A percentile compares a stretch with the other conserved stretches of the same genome.
These are phyloP conservation scores for Drosophila barbarae DNA, from an alignment of 2,888 invertebrate species.

Conservation along the genomic window DNA sequence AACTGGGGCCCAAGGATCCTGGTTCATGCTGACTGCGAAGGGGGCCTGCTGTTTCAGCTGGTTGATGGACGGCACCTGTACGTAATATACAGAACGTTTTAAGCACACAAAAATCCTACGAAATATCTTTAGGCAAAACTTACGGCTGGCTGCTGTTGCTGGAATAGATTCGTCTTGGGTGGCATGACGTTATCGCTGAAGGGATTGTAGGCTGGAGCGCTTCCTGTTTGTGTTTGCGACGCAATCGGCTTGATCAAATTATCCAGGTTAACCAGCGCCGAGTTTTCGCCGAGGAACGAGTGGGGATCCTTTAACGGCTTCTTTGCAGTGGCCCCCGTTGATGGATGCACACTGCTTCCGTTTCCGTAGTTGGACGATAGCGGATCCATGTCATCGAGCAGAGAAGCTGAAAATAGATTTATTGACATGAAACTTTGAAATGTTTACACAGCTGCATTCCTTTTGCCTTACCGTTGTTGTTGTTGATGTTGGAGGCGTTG, in stretches of 20 bases:
- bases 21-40: conserved; percentile 79
- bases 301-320: conserved; percentile 90
- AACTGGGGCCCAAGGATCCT: conserved; percentile 80
- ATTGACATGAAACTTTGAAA: not conserved
- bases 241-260: conserved; percentile 88
- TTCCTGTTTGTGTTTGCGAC: conserved; percentile 73
- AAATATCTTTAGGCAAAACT: conserved; percentile 31
- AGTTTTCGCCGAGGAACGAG: conserved; percentile 98
- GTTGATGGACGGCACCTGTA: conserved; percentile 80
- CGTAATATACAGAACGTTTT: not conserved
- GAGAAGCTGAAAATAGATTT: conserved; percentile 64
- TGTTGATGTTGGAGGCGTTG: conserved; percentile 78
- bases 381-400: conserved; percentile 80
- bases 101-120: not conserved
- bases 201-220: conserved; percentile 78
- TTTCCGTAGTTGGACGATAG: conserved; percentile 71
- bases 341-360: conserved; percentile 52
- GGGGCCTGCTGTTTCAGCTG: conserved; percentile 80
- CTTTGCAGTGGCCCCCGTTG: conserved; percentile 76
- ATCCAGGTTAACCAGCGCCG: conserved; percentile 97
- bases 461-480: conserved; percentile 75
- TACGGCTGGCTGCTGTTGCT: conserved; percentile 80
- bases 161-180: conserved; percentile 82
- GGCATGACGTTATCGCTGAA: conserved; percentile 79
- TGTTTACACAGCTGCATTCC: not conserved